phyloP scores from a whole-genome alignment of 1,140 invertebrate species.

The Hylaeus volcanicus region DNA sequence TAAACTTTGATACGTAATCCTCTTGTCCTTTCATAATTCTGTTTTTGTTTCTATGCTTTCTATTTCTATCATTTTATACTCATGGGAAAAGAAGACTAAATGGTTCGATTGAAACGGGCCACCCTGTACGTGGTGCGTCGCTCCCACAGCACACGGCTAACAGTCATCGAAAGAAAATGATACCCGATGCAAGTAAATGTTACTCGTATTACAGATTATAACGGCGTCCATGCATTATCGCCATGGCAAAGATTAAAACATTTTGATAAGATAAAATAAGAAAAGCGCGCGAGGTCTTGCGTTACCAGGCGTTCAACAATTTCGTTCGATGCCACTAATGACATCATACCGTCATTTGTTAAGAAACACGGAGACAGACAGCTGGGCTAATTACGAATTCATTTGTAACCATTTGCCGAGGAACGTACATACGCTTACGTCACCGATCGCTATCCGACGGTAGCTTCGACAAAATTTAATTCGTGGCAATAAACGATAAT shows the following conservation, averaged over 20 bases:
- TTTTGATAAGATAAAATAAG: slow-evolving; percentile 32
- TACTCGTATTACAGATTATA: background rate
- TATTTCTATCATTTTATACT: too few species aligned
- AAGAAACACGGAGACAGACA: background rate
- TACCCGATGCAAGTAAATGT: background rate
- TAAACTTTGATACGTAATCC: too few species aligned
- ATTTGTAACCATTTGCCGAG: background rate
- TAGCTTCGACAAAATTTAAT: too few species aligned
- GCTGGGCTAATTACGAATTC: slow-evolving; percentile 11
- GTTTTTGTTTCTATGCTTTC: too few species aligned
- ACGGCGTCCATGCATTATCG: background rate
- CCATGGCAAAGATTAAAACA: slow-evolving; percentile 4
- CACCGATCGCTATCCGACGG: too few species aligned
- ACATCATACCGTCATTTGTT: background rate
- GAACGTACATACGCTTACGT: background rate
- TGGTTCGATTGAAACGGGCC: too few species aligned
- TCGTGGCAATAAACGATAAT: too few species aligned
- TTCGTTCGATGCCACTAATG: background rate
- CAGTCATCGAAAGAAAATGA: too few species aligned
- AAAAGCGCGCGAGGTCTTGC: background rate
- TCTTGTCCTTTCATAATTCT: too few species aligned
- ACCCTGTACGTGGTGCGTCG: background rate
- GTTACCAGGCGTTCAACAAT: background rate
- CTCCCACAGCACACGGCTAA: background rate
- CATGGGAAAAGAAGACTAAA: too few species aligned